A percentile compares a stretch with the other conserved stretches of the same genome.
Evolutionary conservation across 2,888 invertebrate species (phyloP).

Genomic region (Monopis laevigella): DNA sequence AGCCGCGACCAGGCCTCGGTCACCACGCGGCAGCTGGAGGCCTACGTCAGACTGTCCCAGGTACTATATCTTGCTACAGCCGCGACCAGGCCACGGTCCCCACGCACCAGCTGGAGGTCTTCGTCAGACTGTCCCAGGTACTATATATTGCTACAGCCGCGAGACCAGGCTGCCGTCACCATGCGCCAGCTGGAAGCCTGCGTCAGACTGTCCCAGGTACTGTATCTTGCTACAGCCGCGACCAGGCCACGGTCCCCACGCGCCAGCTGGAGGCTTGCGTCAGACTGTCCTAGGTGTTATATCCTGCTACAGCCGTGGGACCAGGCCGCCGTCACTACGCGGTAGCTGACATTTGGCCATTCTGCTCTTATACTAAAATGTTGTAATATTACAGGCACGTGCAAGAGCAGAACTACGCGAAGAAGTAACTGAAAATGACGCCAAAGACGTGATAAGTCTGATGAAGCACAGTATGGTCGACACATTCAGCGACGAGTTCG

Average conservation of each 20-base stretch:
- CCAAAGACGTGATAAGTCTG: conserved; percentile 85
- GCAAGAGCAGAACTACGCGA: conserved; percentile 88
- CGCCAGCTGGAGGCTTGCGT: no score
- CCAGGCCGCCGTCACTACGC: no score
- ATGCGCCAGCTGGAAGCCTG: conserved; percentile 90
- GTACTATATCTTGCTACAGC: no score
- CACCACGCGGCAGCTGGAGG: conserved; percentile 89
- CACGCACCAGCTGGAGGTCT: no score
- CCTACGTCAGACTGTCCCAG: conserved; percentile 84
- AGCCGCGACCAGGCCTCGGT: conserved; percentile 80
- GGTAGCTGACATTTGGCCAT: no score
- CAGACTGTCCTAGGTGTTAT: no score
- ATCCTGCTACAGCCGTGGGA: no score
- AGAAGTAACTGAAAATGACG: conserved; percentile 82
- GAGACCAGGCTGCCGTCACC: conserved; percentile 81
- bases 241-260: no score
- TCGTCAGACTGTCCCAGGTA: no score
- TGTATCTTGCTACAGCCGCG: no score
- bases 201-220: conserved; percentile 82
- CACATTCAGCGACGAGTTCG: conserved; percentile 77
- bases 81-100: no score
- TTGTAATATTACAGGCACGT: conserved; percentile 80
- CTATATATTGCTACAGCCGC: no score
- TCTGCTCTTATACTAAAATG: not conserved
- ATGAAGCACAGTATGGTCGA: conserved; percentile 83